Evolutionary conservation across 2,888 invertebrate genomes (phyloP), one percentile per base, ranked within the genome.

Genomic region (Oithona nana): DNA sequence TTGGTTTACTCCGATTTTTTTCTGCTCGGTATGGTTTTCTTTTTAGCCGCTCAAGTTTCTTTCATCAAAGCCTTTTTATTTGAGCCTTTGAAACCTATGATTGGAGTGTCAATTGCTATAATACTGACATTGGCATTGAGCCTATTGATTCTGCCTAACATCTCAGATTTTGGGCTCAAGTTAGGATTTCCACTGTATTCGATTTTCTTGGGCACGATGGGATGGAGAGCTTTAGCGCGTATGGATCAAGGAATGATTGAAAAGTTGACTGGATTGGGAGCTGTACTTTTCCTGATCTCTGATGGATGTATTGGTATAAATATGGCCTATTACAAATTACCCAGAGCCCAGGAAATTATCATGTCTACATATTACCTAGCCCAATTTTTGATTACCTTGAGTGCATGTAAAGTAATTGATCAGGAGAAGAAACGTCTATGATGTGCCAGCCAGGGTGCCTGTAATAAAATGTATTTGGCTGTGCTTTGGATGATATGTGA

Each of bases 331-430:
- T 26, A 54, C 6, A 6, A 20, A 26, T 16, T 54, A 26, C 24
- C 6, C 24, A 54, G 26, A 16, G 24, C 22, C 22, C 54, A 54
- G 26, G 3, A 24, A 3, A 20, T 54, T 13, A 54, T 54, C 3
- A 54, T 54, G 54, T 54, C 54, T 26, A 54, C 54, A 3, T 54
- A 54, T 26, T 54, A 54, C 24, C 13, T 20, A 13, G 54, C 54
- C 26, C 54, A 54, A 54, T 54, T 54, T 20, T 26, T 20, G 24
- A 54, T 54, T 11, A 54, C 54, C 2, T 54, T 54, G 24, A 24
- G 24, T 54, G 54, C 54, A 20, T 39, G 8, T 39, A 39, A 39
- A 39, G 39, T 11, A 39, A 39, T 39, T 39, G 39, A 6, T 6
- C 6, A 39, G 16, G 39, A 16, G 8, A 39, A 39, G 16, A 39